Base-by-base conservation (phyloP, 2,888 invertebrate genomes). In the Aporophyla lueneburgensis region DNA sequence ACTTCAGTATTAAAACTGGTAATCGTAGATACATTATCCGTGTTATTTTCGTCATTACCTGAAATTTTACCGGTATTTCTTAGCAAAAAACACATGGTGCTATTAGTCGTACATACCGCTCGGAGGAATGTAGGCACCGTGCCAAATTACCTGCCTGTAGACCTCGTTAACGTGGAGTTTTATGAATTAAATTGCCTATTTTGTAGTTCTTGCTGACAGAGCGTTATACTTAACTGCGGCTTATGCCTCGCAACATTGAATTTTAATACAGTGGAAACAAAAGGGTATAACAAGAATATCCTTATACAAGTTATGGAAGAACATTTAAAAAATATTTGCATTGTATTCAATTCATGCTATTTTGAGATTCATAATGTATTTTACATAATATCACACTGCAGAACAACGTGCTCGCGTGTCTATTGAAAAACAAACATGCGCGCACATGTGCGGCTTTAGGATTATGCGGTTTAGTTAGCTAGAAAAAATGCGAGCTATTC, bases 61-160 rank as follows among this genome's bases (percentile, higher is more conserved):
- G 90, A 92, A 91, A 90, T 91, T 92, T 92, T 90, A 88, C 84
- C 83, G 87, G 88, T 87, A 87, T 89, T 89, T 90, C 87, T 83
- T 88, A 88, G 90, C 90, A 92, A 91, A 92, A 93, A 92, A 91
- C 89, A 90, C 86, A 89, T 89, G 89, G 88, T 87, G 90, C 91
- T 91, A 93, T 92, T 93, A 92, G 91, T 87, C 83, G 90, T 85
- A 87, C 92, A 92, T 92, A 92, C 92, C 90, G 78, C 85, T 76
- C 86, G 33, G 27, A 76, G 93, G 95, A 94, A 95, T 95, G 93
- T 94, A 93, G 95, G 94, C 94, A 91, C 68, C 88, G 85, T 84
- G 93, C 95, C 95, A 94, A 95, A 94, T 94, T 93, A 93, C 93
- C 91, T 92, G 92, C 88, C 86, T 86, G 86, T 87, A 85, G 84